Evolutionary conservation across 2,113 vertebrate species (phyloP), one percentile per base, ranked within the genome.

Genomic region (Hyaena hyaena): DNA sequence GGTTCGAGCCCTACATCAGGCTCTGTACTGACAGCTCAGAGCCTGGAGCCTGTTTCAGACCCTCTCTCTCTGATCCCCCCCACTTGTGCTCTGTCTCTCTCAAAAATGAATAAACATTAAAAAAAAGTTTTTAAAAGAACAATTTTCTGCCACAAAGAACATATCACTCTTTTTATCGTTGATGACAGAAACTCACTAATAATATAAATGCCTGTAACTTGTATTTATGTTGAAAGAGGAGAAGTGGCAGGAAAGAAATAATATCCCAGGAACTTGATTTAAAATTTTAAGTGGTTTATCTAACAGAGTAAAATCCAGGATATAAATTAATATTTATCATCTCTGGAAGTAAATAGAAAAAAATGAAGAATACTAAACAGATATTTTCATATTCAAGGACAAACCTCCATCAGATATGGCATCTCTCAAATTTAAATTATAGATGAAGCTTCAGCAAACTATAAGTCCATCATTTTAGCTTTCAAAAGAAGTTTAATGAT

Each of bases 251-350:
- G 14, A 92, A 79, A 11, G 6, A 68, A 66, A 74, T 48, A 45
- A 6, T 2, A 66, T 68, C 55, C 4, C 11, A 87, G 16, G 14
- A 65, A 7, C 39, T 39, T 76, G 39, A 95, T 69, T 93, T 7
- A 8, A 95, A 88, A 43, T 24, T 71, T 84, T 61, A 88, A 87
- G 14, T 91, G 35, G 3, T 50, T 94, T 69, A 82, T 23, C 12
- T 95, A 69, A 88, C 8, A 55, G 53, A 71, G 24, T 43, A 85
- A 95, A 95, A 16, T 16, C n/a, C 14, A 3, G 28, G 23, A 81
- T 45, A 89, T 33, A 90, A 90, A 7, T 85, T 86, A 61, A 86
- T 68, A 92, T 33, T 50, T 26, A 81, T 88, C 39, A 96, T 93
- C 53, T 43, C 28, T 79, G 48, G 85, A 76, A 80, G 2, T 11